A percentile compares a stretch with the other conserved stretches of the same genome.
Conservation (phyloP, 1,140 invertebrate species). For the Zaprionus nigranus region DNA sequence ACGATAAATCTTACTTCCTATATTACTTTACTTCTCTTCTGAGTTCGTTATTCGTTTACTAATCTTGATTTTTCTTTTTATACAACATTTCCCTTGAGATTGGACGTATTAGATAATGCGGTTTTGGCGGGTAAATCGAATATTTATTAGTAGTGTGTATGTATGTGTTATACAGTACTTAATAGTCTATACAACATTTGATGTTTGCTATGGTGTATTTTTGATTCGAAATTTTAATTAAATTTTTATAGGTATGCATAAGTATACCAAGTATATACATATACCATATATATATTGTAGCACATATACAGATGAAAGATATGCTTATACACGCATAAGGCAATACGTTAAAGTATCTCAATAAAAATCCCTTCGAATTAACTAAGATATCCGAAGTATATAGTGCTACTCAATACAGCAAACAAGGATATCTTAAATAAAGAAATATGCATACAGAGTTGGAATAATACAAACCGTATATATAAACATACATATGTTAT, state of each 20-base stretch:
- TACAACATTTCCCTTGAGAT: conserved; percentile 23
- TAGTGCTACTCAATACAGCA: background rate
- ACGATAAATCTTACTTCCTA: background rate
- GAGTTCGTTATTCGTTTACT: background rate
- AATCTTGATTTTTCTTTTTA: background rate
- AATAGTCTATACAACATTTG: conserved; percentile 53
- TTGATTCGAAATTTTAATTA: conserved; percentile 72
- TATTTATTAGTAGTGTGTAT: conserved; percentile 55
- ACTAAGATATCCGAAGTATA: background rate
- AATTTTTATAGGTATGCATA: conserved; percentile 52
- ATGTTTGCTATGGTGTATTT: conserved; percentile 77
- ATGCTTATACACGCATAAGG: background rate
- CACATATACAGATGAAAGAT: background rate
- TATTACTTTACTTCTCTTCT: background rate
- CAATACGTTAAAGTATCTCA: background rate
- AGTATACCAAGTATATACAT: conserved; percentile 26
- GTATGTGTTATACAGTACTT: conserved; percentile 59
- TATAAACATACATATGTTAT: background rate
- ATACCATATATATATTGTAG: conserved; percentile 19
- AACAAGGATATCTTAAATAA: background rate
- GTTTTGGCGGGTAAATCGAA: conserved; percentile 25
- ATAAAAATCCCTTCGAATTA: background rate
- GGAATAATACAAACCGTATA: background rate
- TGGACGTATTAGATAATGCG: conserved; percentile 32
- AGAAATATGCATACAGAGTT: background rate